A percentile compares a stretch with the other conserved stretches of the same genome.
Evolutionary conservation across 2,888 invertebrate species (phyloP).

Genomic region (Timema cristinae): DNA sequence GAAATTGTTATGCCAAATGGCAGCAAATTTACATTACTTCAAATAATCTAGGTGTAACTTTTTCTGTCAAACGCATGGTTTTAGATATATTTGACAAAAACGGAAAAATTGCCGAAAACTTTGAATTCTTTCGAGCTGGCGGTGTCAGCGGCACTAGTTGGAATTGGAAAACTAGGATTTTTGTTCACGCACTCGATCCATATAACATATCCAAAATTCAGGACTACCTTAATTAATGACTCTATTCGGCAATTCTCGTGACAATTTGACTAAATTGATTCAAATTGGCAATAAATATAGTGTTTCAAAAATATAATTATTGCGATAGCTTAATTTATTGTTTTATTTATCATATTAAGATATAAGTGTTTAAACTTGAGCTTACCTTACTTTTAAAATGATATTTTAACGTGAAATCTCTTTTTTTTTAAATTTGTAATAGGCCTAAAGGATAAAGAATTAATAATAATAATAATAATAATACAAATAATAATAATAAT

Average conservation of each 20-base stretch:
- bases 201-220: conserved; percentile 7
- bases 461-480: too few species aligned
- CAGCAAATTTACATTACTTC: neutral
- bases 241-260: neutral
- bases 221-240: neutral
- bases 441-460: too few species aligned
- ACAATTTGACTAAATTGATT: too few species aligned
- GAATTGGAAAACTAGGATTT: neutral
- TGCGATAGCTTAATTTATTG: too few species aligned
- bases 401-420: too few species aligned
- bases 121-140: neutral
- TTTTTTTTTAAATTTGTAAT: too few species aligned
- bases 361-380: too few species aligned
- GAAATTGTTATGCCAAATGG: neutral
- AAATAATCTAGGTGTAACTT: neutral
- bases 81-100: neutral
- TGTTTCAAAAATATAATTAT: too few species aligned
- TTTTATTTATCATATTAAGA: too few species aligned
- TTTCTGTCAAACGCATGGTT: neutral
- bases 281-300: too few species aligned
- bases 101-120: neutral
- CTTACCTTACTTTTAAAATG: too few species aligned
- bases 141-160: neutral
- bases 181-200: neutral
- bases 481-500: too few species aligned